Evolutionary conservation across 2,888 invertebrate genomes (phyloP).

Genomic region (Thyatira batis): DNA sequence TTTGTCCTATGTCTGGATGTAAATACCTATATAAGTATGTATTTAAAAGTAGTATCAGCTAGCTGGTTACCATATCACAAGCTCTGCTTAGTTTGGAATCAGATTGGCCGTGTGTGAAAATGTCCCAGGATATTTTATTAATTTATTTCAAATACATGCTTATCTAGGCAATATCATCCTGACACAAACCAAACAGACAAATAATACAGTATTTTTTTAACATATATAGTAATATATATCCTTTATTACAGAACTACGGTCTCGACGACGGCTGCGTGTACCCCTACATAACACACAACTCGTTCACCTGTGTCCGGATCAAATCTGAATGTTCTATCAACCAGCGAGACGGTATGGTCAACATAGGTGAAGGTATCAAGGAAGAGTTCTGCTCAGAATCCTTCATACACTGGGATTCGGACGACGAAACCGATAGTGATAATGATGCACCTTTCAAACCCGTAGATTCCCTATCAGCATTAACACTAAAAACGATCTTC

Average conservation of each 20-base stretch:
- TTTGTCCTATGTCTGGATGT: too few relatives aligned
- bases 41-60: too few relatives aligned
- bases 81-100: too few relatives aligned
- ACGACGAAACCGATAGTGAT: constrained; percentile 29
- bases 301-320: constrained; percentile 23
- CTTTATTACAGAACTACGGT: constrained; percentile 55
- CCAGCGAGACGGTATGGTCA: constrained; percentile 49
- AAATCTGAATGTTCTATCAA: constrained; percentile 37
- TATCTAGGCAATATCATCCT: too few relatives aligned
- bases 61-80: too few relatives aligned
- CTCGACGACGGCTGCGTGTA: constrained; percentile 50
- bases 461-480: constrained; percentile 39
- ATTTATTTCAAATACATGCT: too few relatives aligned
- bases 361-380: constrained; percentile 46
- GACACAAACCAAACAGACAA: too few relatives aligned
- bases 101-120: too few relatives aligned
- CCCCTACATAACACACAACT: constrained; percentile 52
- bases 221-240: too few relatives aligned
- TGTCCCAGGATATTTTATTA: too few relatives aligned
- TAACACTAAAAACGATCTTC: constrained; percentile 59
- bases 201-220: too few relatives aligned
- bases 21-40: too few relatives aligned
- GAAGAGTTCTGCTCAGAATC: constrained; percentile 40
- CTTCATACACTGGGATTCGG: constrained; percentile 59
- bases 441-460: constrained; percentile 19